Conservation (phyloP, 1,140 invertebrate species). For the Cyclina sinensis region DNA sequence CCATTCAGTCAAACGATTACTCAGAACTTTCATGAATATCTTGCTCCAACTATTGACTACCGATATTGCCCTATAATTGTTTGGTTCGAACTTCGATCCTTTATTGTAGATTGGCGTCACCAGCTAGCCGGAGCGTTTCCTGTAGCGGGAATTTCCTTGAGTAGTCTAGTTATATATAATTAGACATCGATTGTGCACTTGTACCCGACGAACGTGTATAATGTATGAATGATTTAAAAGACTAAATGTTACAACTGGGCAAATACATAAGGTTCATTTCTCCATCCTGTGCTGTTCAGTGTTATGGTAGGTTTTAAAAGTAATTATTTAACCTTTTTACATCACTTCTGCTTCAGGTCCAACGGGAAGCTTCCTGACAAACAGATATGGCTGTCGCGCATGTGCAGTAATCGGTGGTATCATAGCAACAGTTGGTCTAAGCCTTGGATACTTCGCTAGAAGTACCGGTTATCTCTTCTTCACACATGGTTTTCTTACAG, state of each 20-base stretch:
- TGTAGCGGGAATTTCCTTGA: too few relatives aligned
- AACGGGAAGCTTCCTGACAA: slow-evolving; percentile 18
- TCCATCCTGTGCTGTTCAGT: too few relatives aligned
- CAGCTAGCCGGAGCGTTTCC: not conserved
- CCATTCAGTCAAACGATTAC: not conserved
- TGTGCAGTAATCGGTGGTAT: slow-evolving; percentile 18
- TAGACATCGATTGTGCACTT: too few relatives aligned
- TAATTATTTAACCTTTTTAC: too few relatives aligned
- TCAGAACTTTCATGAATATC: not conserved
- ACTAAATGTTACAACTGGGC: too few relatives aligned
- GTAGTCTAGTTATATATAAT: too few relatives aligned
- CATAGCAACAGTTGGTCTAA: not conserved
- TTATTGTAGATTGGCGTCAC: not conserved
- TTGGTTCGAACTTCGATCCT: not conserved
- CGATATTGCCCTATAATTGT: slow-evolving; percentile 8
- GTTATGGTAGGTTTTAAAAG: too few relatives aligned
- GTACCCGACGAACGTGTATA: too few relatives aligned
- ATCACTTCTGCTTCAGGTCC: too few relatives aligned
- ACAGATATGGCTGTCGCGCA: slow-evolving; percentile 27
- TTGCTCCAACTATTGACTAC: not conserved
- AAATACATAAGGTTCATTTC: too few relatives aligned
- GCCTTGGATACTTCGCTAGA: slow-evolving; percentile 11
- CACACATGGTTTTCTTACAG: slow-evolving; percentile 33
- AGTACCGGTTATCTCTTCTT: slow-evolving; percentile 11
- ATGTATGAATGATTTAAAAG: too few relatives aligned